Evolutionary conservation across 2,113 vertebrate genomes (phyloP).

Genomic region (Elanoides forficatus): DNA sequence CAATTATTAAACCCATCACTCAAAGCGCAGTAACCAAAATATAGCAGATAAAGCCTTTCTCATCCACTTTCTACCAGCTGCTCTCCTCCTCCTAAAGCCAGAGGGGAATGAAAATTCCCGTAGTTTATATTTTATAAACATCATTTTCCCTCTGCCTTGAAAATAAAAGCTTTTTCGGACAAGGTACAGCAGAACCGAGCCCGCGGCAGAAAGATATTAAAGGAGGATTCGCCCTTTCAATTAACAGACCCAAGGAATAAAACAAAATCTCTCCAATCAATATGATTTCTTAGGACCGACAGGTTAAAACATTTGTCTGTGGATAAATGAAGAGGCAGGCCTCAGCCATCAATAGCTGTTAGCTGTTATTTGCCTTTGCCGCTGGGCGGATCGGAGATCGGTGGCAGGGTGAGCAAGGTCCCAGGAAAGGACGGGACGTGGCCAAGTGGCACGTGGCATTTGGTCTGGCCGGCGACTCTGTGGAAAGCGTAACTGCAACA

Average conservation of each 20-base stretch:
- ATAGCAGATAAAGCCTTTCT: slow-evolving; percentile 55
- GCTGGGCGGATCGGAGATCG: neutral
- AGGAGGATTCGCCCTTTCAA: neutral
- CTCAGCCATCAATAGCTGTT: neutral
- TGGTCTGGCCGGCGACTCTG: neutral
- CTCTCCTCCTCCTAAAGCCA: slow-evolving; percentile 40
- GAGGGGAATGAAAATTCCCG: slow-evolving; percentile 48
- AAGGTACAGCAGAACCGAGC: neutral
- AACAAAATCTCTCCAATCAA: neutral
- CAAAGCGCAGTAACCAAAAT: slow-evolving; percentile 54
- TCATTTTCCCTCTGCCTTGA: neutral
- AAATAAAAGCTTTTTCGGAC: slow-evolving; percentile 5
- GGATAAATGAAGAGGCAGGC: neutral
- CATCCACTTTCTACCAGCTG: slow-evolving; percentile 49
- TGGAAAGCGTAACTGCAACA: neutral
- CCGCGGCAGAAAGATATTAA: neutral
- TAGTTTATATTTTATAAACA: slow-evolving; percentile 50
- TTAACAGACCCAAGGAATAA: slow-evolving; percentile 13
- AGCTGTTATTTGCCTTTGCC: neutral
- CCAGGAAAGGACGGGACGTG: neutral
- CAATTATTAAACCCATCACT: slow-evolving; percentile 65
- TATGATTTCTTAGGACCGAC: neutral
- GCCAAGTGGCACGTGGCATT: neutral
- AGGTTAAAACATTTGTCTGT: slow-evolving; percentile 9
- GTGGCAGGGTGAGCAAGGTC: neutral